These are phyloP conservation scores for Propithecus coquereli DNA, from an alignment of 2,113 vertebrate species.

Conservation along the genomic window DNA sequence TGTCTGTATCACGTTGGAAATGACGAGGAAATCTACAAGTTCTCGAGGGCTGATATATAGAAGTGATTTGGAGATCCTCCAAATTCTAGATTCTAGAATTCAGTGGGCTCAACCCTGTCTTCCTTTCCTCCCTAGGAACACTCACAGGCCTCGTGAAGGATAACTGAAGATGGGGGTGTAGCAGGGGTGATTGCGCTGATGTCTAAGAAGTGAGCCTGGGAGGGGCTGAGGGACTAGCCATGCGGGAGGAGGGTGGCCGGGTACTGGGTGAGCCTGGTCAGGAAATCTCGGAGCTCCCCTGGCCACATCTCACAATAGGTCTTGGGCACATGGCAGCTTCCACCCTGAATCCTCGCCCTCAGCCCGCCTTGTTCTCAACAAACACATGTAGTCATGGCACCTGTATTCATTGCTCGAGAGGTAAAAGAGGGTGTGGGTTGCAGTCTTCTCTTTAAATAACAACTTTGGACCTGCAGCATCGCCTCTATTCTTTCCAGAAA, in stretches of 20 bases:
- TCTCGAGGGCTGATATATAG: background rate
- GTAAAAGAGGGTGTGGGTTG: background rate
- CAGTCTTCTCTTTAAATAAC: background rate
- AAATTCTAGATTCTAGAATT: background rate
- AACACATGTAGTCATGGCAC: background rate
- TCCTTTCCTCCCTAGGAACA: background rate
- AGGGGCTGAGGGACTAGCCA: background rate
- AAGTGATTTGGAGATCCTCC: background rate
- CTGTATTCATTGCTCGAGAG: background rate
- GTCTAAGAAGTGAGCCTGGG: background rate
- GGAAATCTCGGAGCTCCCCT: background rate
- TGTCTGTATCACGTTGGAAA: background rate
- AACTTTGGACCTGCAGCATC: background rate
- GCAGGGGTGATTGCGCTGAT: background rate
- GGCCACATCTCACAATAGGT: background rate
- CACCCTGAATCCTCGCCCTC: background rate
- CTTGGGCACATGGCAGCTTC: background rate
- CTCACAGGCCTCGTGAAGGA: background rate
- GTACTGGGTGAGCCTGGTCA: background rate
- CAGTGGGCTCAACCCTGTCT: background rate
- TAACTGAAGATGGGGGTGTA: accelerated
- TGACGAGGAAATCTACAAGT: background rate
- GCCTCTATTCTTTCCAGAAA: slow-evolving; percentile 16
- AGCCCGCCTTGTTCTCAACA: background rate
- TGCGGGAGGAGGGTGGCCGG: background rate